A percentile compares a stretch with the other conserved stretches of the same genome.
Evolutionary conservation across 2,797 vertebrate genomes (phyloP).

Genomic region (Pitangus sulphuratus): DNA sequence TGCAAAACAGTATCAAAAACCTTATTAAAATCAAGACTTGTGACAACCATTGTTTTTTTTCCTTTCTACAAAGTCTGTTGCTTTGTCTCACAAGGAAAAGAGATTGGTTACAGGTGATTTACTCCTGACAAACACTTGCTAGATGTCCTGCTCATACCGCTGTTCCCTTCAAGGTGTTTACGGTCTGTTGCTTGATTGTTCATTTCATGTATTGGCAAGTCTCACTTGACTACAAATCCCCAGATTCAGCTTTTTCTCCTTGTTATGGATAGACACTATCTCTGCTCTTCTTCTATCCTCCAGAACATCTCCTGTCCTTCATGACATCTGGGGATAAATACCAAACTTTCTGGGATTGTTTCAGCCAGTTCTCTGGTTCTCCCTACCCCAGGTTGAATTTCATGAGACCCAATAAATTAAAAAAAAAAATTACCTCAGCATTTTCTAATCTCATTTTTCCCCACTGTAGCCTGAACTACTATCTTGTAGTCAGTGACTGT

Average conservation of each 20-base stretch:
- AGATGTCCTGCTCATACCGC: not conserved
- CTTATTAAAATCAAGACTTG: not conserved
- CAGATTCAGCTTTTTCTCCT: not conserved
- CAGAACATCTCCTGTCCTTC: not conserved
- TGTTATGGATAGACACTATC: not conserved
- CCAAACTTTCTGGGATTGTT: not conserved
- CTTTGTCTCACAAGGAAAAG: not conserved
- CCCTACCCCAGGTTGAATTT: not conserved
- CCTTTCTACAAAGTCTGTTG: not conserved
- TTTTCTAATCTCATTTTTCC: slow-evolving; percentile 1
- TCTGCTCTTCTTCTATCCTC: not conserved
- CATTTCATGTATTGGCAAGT: not conserved
- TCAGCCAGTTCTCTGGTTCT: not conserved
- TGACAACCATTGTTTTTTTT: not conserved
- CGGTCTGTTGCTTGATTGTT: not conserved
- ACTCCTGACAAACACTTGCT: not conserved
- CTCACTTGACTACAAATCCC: slow-evolving; percentile 2
- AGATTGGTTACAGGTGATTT: not conserved
- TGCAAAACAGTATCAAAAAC: not conserved
- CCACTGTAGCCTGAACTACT: not conserved
- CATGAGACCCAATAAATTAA: rapidly evolving
- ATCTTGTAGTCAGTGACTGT: not conserved
- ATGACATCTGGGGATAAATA: not conserved
- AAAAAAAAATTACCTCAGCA: not conserved
- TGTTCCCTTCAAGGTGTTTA: not conserved